Conservation (phyloP, 2,888 invertebrate species). For the Xestia ashworthii region DNA sequence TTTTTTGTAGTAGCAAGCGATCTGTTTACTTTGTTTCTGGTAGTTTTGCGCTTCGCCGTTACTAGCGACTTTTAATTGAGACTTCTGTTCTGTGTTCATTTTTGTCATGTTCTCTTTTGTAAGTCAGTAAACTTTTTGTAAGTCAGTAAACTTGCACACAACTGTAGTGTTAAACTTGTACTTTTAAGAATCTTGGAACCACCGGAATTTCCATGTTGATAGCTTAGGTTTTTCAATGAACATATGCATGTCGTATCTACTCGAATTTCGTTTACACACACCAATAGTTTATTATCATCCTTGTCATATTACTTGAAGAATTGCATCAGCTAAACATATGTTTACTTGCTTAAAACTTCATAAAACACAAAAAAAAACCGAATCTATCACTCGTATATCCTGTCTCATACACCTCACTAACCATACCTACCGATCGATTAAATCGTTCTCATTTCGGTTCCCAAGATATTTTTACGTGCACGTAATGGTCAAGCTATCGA, state of each 20-base stretch:
- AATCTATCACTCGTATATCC: conserved; percentile 41
- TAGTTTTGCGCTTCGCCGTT: conserved; percentile 51
- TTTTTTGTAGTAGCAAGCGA: conserved; percentile 75
- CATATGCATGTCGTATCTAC: not conserved
- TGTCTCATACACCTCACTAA: conserved; percentile 60
- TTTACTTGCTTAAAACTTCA: not conserved
- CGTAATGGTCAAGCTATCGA: conserved; percentile 87
- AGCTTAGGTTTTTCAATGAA: not conserved
- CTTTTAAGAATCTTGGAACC: not conserved
- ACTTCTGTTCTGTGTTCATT: conserved; percentile 63
- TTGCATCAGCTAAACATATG: not conserved
- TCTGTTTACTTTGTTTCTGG: conserved; percentile 74
- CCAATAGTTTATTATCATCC: not conserved
- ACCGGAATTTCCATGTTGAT: not conserved
- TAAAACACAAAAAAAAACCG: conserved; percentile 4
- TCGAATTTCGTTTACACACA: not conserved
- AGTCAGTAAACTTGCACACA: not conserved
- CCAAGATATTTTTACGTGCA: conserved; percentile 79
- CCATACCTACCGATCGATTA: conserved; percentile 71
- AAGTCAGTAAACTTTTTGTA: not conserved
- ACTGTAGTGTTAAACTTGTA: not conserved
- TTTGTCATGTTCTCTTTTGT: conserved; percentile 22
- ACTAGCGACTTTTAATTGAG: conserved; percentile 58
- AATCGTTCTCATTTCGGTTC: conserved; percentile 81
- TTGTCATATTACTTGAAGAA: not conserved